phyloP scores from a whole-genome alignment of 2,888 invertebrate genomes.

The Polia nebulosa region DNA sequence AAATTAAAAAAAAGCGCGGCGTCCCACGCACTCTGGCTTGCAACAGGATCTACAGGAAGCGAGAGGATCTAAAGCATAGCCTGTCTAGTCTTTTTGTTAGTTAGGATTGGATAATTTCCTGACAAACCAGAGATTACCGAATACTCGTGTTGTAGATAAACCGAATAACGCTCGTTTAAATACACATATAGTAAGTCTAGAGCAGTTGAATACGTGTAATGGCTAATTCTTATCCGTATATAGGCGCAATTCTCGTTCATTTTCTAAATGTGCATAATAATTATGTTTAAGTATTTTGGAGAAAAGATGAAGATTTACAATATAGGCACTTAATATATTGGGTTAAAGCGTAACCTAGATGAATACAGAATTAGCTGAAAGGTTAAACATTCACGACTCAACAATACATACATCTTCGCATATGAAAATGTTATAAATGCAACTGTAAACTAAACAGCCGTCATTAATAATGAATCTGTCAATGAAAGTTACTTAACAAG shows the following conservation, averaged over 20 bases:
- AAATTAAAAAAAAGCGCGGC: too few species aligned
- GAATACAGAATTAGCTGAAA: neutral
- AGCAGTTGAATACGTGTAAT: neutral
- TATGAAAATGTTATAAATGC: slow-evolving; percentile 22
- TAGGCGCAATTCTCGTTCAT: neutral
- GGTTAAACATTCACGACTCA: neutral
- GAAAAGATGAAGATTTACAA: neutral
- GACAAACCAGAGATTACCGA: neutral
- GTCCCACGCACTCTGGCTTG: too few species aligned
- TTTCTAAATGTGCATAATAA: neutral
- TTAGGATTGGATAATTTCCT: too few species aligned
- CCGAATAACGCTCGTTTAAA: too few species aligned
- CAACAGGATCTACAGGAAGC: too few species aligned
- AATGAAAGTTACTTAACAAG: slow-evolving; percentile 57
- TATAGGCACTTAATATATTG: neutral
- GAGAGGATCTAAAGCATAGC: too few species aligned
- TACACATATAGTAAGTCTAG: neutral
- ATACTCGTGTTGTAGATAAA: too few species aligned
- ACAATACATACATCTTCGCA: slow-evolving; percentile 5
- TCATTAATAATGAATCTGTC: slow-evolving; percentile 53
- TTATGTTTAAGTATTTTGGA: neutral
- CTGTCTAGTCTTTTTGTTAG: too few species aligned
- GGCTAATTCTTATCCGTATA: slow-evolving; percentile 1
- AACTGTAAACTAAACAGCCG: slow-evolving; percentile 28
- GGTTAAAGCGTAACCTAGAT: neutral